Evolutionary conservation across 92 coral and sea anemone genomes (phyloP), one percentile per base, ranked within the genome.

Genomic region (Umimayanthus chanpuru): DNA sequence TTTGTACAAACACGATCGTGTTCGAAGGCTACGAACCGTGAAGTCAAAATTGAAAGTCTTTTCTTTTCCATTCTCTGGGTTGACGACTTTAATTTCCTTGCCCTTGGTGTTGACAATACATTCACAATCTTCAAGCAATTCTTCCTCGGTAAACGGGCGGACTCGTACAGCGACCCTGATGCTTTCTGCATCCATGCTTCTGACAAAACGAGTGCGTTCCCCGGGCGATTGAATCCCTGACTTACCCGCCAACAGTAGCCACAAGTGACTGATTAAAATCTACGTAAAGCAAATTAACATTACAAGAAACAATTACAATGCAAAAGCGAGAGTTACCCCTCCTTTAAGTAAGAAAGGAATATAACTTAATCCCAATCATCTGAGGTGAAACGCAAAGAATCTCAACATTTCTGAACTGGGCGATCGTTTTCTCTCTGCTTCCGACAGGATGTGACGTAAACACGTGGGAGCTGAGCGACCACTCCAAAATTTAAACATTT

Each of bases 361-460:
- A 84, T 79, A 73, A 82, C 29, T 77, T 88, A 91, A 88, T 88
- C 88, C 85, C 65, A 77, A 77, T 80, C 47, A 68, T 89, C 44
- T 83, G 79, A 90, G 74, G 66, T 92, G 71, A 72, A 50, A 67
- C 90, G 93, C 91, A 61, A 91, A 87, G 95, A 92, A 90, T 94
- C 88, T 74, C 70, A 85, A 92, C 85, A 92, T 91, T 85, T 85
- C 90, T 80, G 64, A 88, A 80, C 81, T 47, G 89, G 94, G 90
- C 85, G 58, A 86, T 83, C 64, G 74, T 56, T 43, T 68, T 67
- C 61, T 68, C 20, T 88, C 91, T 84, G 92, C 92, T 93, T 94
- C 98, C 98, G 92, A 88, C 92, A 90, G 98, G 98, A 94, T 91
- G 88, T 94, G 98, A 94, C 98, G 95, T 90, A 47, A n/a, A 29